phyloP scores from a whole-genome alignment of 2,113 vertebrate species.

The Dromas ardeola region DNA sequence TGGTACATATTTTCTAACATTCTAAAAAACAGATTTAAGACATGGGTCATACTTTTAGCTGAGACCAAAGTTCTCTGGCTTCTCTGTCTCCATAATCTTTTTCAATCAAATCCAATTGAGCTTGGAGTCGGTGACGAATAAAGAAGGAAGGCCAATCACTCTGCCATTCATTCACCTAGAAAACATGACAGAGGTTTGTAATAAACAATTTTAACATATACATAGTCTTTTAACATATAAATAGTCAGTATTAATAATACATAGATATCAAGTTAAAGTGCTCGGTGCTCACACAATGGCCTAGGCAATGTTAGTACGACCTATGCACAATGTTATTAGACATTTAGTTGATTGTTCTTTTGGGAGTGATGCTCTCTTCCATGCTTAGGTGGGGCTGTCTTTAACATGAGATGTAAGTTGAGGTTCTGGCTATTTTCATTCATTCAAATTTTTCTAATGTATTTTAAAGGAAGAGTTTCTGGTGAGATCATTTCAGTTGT shows the following conservation, averaged over 20 bases:
- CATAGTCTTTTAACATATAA: not conserved
- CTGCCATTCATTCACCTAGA: slow-evolving; percentile 88
- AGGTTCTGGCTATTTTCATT: not conserved
- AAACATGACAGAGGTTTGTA: not conserved
- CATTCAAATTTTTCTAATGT: not conserved
- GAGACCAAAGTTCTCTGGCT: slow-evolving; percentile 84
- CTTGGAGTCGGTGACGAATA: slow-evolving; percentile 80
- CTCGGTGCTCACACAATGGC: not conserved
- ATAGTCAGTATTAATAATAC: not conserved
- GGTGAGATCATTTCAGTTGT: not conserved
- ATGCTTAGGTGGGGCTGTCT: not conserved
- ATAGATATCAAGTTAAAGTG: not conserved
- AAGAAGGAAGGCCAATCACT: slow-evolving; percentile 88
- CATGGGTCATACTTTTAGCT: slow-evolving; percentile 80
- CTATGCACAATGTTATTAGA: not conserved
- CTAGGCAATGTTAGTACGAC: not conserved
- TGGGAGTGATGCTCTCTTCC: not conserved
- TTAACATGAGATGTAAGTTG: not conserved
- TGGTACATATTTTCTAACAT: not conserved
- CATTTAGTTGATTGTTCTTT: not conserved
- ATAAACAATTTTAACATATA: not conserved
- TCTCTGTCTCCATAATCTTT: slow-evolving; percentile 87
- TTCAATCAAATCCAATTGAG: slow-evolving; percentile 84
- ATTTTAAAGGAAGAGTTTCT: not conserved
- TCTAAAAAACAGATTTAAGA: not conserved